Evolutionary conservation across 2,797 vertebrate species (phyloP), one percentile per base, ranked within the genome.

Genomic region (Takifugu ocellatus): DNA sequence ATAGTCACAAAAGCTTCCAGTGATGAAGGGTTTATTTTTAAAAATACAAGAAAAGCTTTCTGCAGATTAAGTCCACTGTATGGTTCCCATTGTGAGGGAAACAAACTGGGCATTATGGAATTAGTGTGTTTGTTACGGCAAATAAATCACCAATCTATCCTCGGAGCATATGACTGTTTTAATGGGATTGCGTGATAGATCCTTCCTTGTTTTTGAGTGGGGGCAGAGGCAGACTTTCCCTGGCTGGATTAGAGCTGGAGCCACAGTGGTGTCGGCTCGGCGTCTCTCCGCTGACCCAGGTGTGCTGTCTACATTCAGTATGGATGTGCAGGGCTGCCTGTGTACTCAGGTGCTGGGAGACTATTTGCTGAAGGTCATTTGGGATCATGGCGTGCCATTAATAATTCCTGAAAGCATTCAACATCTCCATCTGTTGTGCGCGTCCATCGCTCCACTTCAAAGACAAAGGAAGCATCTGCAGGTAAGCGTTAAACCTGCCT

Each of bases 341-440:
- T 78, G 82, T 76, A 79, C 87, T 74, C 71, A 43, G 50, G 74
- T 71, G 79, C 73, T 81, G 70, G 68, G 79, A 87, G 83, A 81
- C 81, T 87, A 77, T 91, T 87, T 84, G 82, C 86, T 90, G 88
- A 91, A 91, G 89, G 89, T 92, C 87, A 84, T 90, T 84, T 87
- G 85, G 87, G 90, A 92, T 91, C 88, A 90, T 87, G 77, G 87
- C 58, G 44, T 77, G 77, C 84, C 87, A 91, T 91, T 91, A 91
- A 92, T 92, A 90, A 91, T 88, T 89, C 81, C 83, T 80, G 85
- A 85, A 90, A 88, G 82, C 81, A 86, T 87, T 82, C 81, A 86
- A 83, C 74, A 83, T 88, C 85, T 88, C 88, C 84, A 88, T 91
- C 88, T 91, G 91, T 86, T 86, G 71, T 60, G 77, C 75, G 77